Evolutionary conservation across 2,113 vertebrate species (phyloP), one percentile per base, ranked within the genome.

Genomic region (Trematomus loennbergii): DNA sequence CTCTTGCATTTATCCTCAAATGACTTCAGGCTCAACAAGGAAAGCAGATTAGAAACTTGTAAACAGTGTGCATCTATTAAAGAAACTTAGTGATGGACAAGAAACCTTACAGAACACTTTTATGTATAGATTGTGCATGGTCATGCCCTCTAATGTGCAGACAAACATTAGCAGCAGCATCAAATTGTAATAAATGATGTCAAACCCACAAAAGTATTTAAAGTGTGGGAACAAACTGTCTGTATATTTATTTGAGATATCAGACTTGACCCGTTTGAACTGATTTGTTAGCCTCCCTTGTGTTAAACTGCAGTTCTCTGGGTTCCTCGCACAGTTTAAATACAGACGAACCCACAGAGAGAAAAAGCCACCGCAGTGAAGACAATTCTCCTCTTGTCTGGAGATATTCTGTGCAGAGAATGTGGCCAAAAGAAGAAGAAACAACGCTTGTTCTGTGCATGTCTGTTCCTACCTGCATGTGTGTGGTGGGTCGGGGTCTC

Each of bases 401-500:
- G 53, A 49, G 48, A 53, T 68, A 13, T 13, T 75, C 18, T 74
- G 52, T 63, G 60, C 36, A 61, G 52, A 46, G 22, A 65, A n/a
- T 20, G 50, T 8, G 17, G 7, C 17, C 48, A 18, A 52, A 65
- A 45, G 4, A 36, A 43, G 12, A 45, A 52, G 54, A 67, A 50
- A 73, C 64, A 74, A 75, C 73, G 61, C 6, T 40, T 40, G 52
- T 15, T 76, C 33, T 58, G 25, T n/a, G 15, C 25, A 17, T 18
- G 62, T 55, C 45, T n/a, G 61, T 33, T 46, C 25, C 87, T 92
- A 99, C 98, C 97, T 96, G 97, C 97, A 90, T 97, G 96, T 59
- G 96, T 97, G 95, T 97, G 97, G 84, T 96, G 96, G 2, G 97
- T 95, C 25, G 96, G 96, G 48, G 96, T 96, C 77, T 95, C 93